These are phyloP conservation scores for Heteromurus nitidus DNA, from an alignment of 2,888 invertebrate genomes.

Conservation along the genomic window DNA sequence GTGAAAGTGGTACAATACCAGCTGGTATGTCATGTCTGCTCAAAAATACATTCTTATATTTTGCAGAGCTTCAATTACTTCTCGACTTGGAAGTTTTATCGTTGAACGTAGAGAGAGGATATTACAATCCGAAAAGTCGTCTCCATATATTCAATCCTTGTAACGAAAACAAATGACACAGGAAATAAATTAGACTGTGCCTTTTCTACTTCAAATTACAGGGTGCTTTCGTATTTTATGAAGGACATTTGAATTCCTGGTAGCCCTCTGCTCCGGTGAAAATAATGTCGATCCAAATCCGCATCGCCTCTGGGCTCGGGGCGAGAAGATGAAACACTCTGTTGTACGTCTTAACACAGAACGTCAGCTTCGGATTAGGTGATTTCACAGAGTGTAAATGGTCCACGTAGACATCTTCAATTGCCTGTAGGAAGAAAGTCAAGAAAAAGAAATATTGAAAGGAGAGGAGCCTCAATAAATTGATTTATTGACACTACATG, in stretches of 20 bases:
- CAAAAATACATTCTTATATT: too few species aligned
- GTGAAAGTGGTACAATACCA: too few species aligned
- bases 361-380: slow-evolving; percentile 92
- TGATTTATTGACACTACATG: slow-evolving; percentile 67
- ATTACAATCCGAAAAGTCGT: not conserved
- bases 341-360: slow-evolving; percentile 94
- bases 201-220: not conserved
- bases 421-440: slow-evolving; percentile 81
- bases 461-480: slow-evolving; percentile 60
- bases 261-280: slow-evolving; percentile 96
- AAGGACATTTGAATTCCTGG: slow-evolving; percentile 80
- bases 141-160: not conserved
- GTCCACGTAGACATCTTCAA: slow-evolving; percentile 97
- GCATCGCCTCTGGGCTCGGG: slow-evolving; percentile 93
- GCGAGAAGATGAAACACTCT: slow-evolving; percentile 93
- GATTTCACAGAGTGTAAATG: slow-evolving; percentile 94
- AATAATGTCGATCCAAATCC: slow-evolving; percentile 97
- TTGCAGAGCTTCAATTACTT: too few species aligned
- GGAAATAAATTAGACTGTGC: slow-evolving; percentile 26
- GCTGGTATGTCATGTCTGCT: too few species aligned
- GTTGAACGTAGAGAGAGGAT: not conserved
- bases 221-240: too few species aligned
- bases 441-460: slow-evolving; percentile 60
- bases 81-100: too few species aligned
- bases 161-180: slow-evolving; percentile 18